Evolutionary conservation across 2,888 invertebrate species (phyloP).

Genomic region (Caenorhabditis macrosperma): DNA sequence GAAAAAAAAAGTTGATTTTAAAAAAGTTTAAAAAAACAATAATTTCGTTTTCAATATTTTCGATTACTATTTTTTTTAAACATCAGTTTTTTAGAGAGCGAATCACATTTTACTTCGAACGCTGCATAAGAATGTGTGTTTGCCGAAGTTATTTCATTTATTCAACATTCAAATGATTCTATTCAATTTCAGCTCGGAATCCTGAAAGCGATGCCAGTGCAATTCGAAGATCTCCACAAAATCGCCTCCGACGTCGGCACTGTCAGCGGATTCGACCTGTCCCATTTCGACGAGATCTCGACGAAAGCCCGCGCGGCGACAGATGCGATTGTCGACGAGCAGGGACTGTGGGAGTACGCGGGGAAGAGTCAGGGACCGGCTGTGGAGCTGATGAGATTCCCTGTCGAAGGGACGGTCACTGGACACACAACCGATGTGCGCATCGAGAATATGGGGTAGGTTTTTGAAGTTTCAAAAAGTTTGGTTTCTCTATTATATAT

Average conservation of each 20-base stretch:
- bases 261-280: constrained; percentile 91
- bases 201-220: constrained; percentile 83
- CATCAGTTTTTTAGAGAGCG: too few species aligned
- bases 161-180: too few species aligned
- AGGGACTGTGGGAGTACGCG: constrained; percentile 98
- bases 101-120: too few species aligned
- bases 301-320: constrained; percentile 87
- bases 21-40: too few species aligned
- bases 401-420: background rate
- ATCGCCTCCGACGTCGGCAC: constrained; percentile 87
- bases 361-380: constrained; percentile 46
- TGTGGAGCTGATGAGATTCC: constrained; percentile 18
- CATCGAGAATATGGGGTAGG: constrained; percentile 41
- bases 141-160: too few species aligned
- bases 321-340: constrained; percentile 90
- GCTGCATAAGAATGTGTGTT: too few species aligned
- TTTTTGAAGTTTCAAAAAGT: too few species aligned
- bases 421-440: constrained; percentile 4
- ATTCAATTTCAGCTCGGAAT: constrained; percentile 56
- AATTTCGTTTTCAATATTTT: too few species aligned
- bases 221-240: constrained; percentile 92
- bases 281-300: constrained; percentile 90
- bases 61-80: too few species aligned
- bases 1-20: too few species aligned
- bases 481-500: too few species aligned